phyloP scores from a whole-genome alignment of 2,797 vertebrate species.

The Sebastolobus alascanus region DNA sequence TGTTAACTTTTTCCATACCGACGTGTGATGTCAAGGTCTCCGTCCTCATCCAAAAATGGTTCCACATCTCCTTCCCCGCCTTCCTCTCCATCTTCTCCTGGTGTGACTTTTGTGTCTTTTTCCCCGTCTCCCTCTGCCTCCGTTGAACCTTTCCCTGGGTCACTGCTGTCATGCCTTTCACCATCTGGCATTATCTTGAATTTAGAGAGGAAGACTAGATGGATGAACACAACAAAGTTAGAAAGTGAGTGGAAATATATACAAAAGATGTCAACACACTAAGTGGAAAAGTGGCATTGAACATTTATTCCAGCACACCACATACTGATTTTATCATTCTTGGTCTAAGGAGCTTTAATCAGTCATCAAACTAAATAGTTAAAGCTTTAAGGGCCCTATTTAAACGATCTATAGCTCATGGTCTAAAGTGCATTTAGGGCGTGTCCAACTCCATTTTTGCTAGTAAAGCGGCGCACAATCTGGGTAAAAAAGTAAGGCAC shows the following conservation, averaged over 20 bases:
- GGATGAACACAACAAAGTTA: not conserved
- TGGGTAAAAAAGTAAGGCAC: too few species aligned
- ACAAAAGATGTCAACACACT: not conserved
- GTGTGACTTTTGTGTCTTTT: not conserved
- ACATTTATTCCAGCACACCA: not conserved
- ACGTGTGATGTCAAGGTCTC: conserved; percentile 90
- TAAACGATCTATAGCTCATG: not conserved
- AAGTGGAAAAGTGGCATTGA: not conserved
- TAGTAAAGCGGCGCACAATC: too few species aligned
- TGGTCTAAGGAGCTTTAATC: not conserved
- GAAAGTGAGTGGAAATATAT: not conserved
- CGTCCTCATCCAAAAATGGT: conserved; percentile 88
- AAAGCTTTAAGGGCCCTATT: not conserved
- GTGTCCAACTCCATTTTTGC: too few species aligned
- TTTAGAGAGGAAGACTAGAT: conserved; percentile 90
- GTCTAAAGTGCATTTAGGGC: too few species aligned
- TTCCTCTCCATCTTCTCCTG: not conserved
- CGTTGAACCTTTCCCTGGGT: not conserved
- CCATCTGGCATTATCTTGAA: conserved; percentile 88
- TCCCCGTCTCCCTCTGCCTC: not conserved
- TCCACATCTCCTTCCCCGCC: not conserved
- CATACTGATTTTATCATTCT: not conserved
- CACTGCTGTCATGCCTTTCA: conserved; percentile 28
- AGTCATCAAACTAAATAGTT: not conserved
- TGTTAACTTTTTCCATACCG: conserved; percentile 63